Evolutionary conservation across 2,113 vertebrate species (phyloP).

Genomic region (Salvelinus namaycush): DNA sequence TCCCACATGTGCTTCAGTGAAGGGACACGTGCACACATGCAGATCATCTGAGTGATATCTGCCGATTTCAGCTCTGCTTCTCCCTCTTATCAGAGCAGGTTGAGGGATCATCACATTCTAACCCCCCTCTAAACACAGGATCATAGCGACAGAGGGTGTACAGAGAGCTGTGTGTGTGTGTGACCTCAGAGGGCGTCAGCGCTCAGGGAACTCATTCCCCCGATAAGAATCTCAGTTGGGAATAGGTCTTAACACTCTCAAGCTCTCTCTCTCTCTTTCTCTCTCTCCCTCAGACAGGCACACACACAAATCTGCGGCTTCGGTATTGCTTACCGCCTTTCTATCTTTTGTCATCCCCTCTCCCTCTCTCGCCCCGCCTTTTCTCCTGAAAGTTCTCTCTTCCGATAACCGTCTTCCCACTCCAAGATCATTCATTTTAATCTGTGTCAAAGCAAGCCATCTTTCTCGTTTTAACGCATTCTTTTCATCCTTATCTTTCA

Average conservation of each 20-base stretch:
- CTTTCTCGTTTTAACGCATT: neutral
- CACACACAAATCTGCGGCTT: neutral
- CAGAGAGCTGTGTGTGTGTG: constrained; percentile 7
- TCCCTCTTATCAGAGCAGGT: neutral
- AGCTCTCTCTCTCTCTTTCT: neutral
- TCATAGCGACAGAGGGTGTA: neutral
- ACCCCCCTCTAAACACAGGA: neutral
- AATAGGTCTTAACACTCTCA: constrained; percentile 15
- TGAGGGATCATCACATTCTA: neutral
- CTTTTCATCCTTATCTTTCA: neutral
- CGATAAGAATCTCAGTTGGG: constrained; percentile 43
- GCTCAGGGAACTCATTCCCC: constrained; percentile 37
- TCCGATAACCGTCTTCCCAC: neutral
- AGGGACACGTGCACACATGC: constrained; percentile 8
- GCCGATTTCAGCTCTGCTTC: neutral
- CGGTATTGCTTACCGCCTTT: neutral
- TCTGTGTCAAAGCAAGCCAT: neutral
- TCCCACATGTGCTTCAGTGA: neutral
- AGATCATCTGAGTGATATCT: neutral
- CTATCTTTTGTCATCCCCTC: neutral
- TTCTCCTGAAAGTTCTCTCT: neutral
- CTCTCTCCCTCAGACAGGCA: neutral
- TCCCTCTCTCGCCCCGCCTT: neutral
- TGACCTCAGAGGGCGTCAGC: neutral
- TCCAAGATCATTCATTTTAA: neutral